These are phyloP conservation scores for Phainopepla nitens DNA, from an alignment of 2,113 vertebrate genomes.

Conservation along the genomic window DNA sequence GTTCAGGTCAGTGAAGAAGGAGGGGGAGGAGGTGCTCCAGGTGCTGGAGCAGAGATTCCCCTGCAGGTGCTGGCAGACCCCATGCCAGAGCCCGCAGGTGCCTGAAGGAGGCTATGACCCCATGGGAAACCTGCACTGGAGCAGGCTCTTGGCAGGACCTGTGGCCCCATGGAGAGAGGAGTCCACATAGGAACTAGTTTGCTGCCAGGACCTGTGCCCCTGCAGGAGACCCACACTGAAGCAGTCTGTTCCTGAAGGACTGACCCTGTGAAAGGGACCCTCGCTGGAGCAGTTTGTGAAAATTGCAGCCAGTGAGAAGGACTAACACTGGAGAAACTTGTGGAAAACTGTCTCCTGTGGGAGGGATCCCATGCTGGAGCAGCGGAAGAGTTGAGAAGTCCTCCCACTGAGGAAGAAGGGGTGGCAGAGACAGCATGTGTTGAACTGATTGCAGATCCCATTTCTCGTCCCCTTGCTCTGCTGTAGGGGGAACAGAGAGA, in stretches of 20 bases:
- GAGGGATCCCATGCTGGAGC: fast-evolving
- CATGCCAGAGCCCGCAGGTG: not conserved
- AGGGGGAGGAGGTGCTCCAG: not conserved
- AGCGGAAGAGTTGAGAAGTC: not conserved
- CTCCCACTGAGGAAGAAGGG: not conserved
- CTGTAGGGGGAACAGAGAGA: not conserved
- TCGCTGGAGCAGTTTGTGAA: not conserved
- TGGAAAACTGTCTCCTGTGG: not conserved
- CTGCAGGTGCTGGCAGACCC: not conserved
- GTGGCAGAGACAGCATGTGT: fast-evolving
- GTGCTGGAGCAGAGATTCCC: not conserved
- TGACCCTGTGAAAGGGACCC: not conserved
- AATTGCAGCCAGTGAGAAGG: not conserved
- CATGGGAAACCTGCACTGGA: not conserved
- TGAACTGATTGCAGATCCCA: not conserved
- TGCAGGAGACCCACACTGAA: not conserved
- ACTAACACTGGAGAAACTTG: fast-evolving
- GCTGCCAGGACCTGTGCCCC: not conserved
- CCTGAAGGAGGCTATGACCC: not conserved
- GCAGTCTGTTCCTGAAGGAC: not conserved
- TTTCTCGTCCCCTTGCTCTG: fast-evolving
- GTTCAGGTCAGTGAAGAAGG: not conserved
- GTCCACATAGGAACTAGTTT: not conserved
- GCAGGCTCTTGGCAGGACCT: not conserved
- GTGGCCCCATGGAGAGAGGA: not conserved